Percentiles rank a stretch among this genome's conserved stretches.
phyloP scores from a whole-genome alignment of 2,797 vertebrate genomes.

The Rhincodon typus region DNA sequence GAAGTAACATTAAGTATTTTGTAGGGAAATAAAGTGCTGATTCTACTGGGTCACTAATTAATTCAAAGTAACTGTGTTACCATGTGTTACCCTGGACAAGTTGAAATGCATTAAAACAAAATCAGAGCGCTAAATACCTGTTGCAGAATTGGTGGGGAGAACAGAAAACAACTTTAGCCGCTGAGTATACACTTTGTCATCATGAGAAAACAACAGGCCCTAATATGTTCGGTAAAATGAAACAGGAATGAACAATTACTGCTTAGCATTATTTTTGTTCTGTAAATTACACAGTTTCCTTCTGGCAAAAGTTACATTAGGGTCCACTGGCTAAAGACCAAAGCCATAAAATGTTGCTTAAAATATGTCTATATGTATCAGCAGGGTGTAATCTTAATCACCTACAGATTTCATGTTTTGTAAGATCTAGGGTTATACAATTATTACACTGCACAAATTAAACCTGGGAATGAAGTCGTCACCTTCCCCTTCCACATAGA shows the following conservation, averaged over 20 bases:
- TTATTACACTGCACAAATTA: constrained; percentile 4
- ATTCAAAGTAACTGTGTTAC: not conserved
- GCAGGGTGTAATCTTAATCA: not conserved
- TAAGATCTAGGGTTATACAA: not conserved
- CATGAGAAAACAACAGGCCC: not conserved
- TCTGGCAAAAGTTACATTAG: not conserved
- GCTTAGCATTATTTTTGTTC: constrained; percentile 20
- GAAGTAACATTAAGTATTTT: not conserved
- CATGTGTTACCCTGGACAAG: not conserved
- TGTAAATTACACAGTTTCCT: constrained; percentile 30
- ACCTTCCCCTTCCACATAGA: not conserved
- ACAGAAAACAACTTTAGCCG: not conserved
- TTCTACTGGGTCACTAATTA: not conserved
- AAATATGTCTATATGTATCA: constrained; percentile 20
- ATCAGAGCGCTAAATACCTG: not conserved
- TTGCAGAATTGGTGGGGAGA: constrained; percentile 4
- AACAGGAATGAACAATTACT: not conserved
- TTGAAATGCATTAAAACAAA: not conserved
- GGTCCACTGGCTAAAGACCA: not conserved
- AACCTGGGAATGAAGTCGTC: not conserved
- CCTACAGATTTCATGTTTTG: not conserved
- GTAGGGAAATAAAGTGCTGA: not conserved
- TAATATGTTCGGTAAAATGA: constrained; percentile 14
- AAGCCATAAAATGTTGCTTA: not conserved
- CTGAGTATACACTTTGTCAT: constrained; percentile 10